Base-by-base conservation (phyloP, 2,888 invertebrate species). In the Crocallis elinguaria region DNA sequence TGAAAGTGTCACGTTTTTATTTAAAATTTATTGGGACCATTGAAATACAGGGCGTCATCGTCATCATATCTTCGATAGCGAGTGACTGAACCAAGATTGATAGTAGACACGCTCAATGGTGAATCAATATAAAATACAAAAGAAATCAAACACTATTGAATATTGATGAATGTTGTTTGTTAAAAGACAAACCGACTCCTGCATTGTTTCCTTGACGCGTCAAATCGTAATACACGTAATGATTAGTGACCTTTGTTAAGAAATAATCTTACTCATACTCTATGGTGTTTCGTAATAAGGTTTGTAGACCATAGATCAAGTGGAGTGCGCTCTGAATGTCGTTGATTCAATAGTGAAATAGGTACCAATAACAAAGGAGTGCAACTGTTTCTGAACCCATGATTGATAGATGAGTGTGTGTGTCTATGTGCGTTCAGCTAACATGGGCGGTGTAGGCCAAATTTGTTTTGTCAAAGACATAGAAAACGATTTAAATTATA, bases 91-190 rank as follows among this genome's bases (percentile, higher is more conserved):
- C 8, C 9, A 30, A 44, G 60, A 67, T 66, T 61, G 48, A 64
- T 54, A 49, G 41, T 41, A 49, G 53, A 66, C 60, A 65, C 62
- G 45, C 42, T 58, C 29, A 55, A 53, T 42, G 30, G 30, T 33
- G 35, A 33, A 42, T 50, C 39, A 52, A 46, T 51, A 23, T 14
- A 5, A 29, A 49, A 44, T 48, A 64, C 61, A 67, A 72, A 57
- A 64, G 62, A 57, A 64, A 67, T 69, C 60, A 60, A 62, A 62
- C 42, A 45, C 37, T 44, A 57, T 59, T 60, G 53, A 43, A 44
- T 49, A 48, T 56, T 73, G 65, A 71, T 67, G 59, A 59, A 70
- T 73, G 59, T 64, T 67, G 61, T 67, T 64, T 66, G 48, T 48
- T 53, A 41, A 49, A 49, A 49, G 37, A 49, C 46, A 37, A 33